phyloP scores from a whole-genome alignment of 2,888 invertebrate species.

The Tenthredo amoena region DNA sequence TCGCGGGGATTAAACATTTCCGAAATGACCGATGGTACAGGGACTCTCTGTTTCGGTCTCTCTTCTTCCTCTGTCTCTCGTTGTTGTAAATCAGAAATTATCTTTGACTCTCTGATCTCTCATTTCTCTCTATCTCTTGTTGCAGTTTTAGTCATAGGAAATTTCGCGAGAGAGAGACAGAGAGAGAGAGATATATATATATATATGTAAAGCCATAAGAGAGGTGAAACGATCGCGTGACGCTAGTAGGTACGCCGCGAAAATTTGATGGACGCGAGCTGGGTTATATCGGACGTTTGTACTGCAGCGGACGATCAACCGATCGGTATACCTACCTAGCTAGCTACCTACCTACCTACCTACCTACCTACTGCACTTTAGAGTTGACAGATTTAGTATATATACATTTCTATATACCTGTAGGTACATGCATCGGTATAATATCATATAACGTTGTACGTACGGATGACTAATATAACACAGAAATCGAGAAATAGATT shows the following conservation, averaged over 20 bases:
- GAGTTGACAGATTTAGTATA: background rate
- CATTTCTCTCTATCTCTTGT: background rate
- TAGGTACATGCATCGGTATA: background rate
- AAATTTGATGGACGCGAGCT: slow-evolving; percentile 34
- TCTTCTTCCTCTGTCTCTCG: background rate
- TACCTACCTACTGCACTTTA: background rate
- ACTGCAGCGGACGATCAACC: background rate
- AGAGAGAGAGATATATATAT: slow-evolving; percentile 49
- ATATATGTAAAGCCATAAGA: slow-evolving; percentile 30
- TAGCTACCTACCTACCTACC: background rate
- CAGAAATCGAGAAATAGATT: background rate
- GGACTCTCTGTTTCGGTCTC: background rate
- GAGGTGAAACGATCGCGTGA: slow-evolving; percentile 32
- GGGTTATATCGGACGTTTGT: background rate
- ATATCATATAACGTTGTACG: background rate
- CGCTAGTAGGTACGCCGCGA: slow-evolving; percentile 41
- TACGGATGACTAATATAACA: background rate
- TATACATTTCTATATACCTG: background rate
- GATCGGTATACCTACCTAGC: background rate
- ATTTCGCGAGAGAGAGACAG: slow-evolving; percentile 51
- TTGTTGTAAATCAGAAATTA: slow-evolving; percentile 77
- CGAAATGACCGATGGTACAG: slow-evolving; percentile 13
- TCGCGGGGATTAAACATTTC: background rate
- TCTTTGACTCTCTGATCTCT: slow-evolving; percentile 63
- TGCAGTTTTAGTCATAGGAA: background rate